Evolutionary conservation across 2,113 vertebrate species (phyloP).

Genomic region (Anguilla japonica): DNA sequence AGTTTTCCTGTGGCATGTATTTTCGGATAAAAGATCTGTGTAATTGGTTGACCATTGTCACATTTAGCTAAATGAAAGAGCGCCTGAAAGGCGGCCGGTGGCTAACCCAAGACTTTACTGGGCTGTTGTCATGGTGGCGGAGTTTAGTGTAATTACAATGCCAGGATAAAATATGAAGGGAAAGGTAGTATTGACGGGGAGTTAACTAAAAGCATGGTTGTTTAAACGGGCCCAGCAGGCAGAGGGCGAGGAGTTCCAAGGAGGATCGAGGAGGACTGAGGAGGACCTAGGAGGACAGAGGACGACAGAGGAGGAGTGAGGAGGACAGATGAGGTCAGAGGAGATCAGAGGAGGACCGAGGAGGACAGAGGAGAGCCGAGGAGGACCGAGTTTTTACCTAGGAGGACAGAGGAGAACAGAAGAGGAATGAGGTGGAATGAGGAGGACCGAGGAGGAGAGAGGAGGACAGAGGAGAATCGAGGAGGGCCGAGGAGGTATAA

Average conservation of each 20-base stretch:
- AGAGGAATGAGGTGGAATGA: too few species aligned
- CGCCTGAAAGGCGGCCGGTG: background rate
- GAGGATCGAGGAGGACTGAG: background rate
- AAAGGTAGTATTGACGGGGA: background rate
- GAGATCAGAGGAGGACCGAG: too few species aligned
- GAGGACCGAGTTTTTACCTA: conserved; percentile 23
- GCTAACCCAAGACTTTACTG: background rate
- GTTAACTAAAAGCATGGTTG: background rate
- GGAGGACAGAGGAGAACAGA: background rate
- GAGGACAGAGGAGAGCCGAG: too few species aligned
- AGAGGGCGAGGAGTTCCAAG: conserved; percentile 25
- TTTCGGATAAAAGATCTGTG: background rate
- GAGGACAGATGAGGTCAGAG: too few species aligned
- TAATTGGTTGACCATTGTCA: background rate
- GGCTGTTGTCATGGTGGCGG: background rate
- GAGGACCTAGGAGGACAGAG: conserved; percentile 6
- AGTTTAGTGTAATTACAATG: background rate
- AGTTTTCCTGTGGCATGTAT: too few species aligned
- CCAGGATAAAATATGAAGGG: background rate
- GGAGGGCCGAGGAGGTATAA: too few species aligned
- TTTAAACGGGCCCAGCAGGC: background rate
- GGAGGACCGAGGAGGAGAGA: too few species aligned
- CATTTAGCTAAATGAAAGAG: background rate
- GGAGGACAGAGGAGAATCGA: conserved; percentile 32
- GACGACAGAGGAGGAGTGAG: too few species aligned